Percentiles rank a stretch among this genome's conserved stretches.
These are phyloP conservation scores for Lithobates sylvaticus DNA, from an alignment of 2,797 vertebrate genomes.

Conservation along the genomic window DNA sequence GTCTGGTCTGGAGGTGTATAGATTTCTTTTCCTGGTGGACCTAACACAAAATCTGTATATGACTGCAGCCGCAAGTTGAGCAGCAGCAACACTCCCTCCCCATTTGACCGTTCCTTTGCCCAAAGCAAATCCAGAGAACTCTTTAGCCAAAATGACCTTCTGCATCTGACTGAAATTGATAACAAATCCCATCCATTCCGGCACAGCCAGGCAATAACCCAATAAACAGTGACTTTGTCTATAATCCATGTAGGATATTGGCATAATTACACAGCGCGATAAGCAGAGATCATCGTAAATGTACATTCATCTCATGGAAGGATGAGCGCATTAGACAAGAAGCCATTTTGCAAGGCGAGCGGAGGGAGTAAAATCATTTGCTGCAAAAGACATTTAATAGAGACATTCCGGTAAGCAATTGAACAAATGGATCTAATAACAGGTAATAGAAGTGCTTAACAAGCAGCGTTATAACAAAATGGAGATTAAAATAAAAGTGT, in stretches of 20 bases:
- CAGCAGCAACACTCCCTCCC: not conserved
- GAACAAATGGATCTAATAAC: constrained; percentile 36
- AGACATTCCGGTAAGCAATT: constrained; percentile 44
- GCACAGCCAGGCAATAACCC: not conserved
- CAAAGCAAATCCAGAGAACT: not conserved
- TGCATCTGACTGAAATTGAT: not conserved
- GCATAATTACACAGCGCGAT: not conserved
- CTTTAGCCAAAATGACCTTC: not conserved
- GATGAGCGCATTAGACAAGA: not conserved
- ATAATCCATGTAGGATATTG: not conserved
- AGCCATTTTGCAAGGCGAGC: not conserved
- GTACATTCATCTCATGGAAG: not conserved
- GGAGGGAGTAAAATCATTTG: constrained; percentile 19
- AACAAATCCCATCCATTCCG: not conserved
- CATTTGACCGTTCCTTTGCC: not conserved
- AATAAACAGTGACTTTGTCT: constrained; percentile 9
- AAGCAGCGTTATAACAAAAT: constrained; percentile 22
- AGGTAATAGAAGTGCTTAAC: constrained; percentile 32
- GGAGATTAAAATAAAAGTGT: constrained; percentile 9
- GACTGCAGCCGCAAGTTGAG: not conserved
- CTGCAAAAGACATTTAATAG: constrained; percentile 12
- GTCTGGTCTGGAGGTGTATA: no score
- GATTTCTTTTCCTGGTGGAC: no score
- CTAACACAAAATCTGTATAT: no score
- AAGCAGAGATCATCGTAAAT: not conserved